phyloP scores from a whole-genome alignment of 1,140 invertebrate genomes.

The Centruroides sculpturatus region DNA sequence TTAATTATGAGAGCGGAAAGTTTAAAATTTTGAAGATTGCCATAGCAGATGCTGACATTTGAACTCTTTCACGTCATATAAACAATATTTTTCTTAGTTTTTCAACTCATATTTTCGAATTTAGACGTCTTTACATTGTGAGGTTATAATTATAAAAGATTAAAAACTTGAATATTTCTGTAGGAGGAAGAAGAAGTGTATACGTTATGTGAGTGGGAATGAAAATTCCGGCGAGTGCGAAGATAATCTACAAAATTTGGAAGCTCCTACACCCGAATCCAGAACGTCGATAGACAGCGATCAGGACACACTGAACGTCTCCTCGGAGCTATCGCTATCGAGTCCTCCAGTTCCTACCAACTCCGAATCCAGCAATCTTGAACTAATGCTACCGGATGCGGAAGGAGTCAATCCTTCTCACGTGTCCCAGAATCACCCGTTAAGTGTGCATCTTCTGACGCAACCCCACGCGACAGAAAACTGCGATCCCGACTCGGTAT shows the following conservation, averaged over 20 bases:
- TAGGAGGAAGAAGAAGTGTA: constrained; percentile 98
- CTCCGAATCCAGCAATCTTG: not conserved
- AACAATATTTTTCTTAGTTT: too few species aligned
- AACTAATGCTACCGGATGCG: not conserved
- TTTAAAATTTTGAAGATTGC: too few species aligned
- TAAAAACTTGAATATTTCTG: constrained; percentile 24
- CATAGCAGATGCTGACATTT: too few species aligned
- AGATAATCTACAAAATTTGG: constrained; percentile 36
- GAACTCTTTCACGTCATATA: too few species aligned
- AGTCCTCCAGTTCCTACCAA: constrained; percentile 6
- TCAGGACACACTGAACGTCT: constrained; percentile 23
- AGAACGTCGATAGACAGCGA: constrained; percentile 42
- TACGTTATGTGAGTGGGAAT: constrained; percentile 68
- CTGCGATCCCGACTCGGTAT: not conserved
- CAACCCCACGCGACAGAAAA: not conserved
- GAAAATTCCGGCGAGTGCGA: constrained; percentile 53
- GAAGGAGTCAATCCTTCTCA: not conserved
- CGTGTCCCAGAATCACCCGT: constrained; percentile 1
- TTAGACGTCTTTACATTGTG: too few species aligned
- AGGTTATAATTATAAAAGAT: too few species aligned
- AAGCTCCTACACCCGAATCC: constrained; percentile 40
- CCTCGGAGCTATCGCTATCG: constrained; percentile 10
- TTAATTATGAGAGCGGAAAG: too few species aligned
- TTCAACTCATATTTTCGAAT: too few species aligned
- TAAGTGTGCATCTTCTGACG: constrained; percentile 11